These are phyloP conservation scores for Budorcas taxicolor DNA, from an alignment of 2,113 vertebrate genomes.

Conservation along the genomic window DNA sequence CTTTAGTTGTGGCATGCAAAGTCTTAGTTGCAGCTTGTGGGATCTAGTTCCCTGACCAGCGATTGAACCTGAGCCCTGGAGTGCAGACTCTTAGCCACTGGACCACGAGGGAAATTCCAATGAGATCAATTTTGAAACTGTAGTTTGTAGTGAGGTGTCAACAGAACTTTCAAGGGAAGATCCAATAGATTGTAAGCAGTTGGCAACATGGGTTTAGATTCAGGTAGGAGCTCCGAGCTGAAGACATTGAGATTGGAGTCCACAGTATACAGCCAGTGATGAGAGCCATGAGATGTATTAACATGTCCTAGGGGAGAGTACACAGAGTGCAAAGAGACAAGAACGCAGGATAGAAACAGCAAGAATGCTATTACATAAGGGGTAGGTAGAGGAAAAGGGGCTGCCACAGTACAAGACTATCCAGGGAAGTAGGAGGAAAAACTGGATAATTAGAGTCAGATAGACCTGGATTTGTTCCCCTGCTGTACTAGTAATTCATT, in stretches of 20 bases:
- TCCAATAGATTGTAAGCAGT: neutral
- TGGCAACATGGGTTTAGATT: neutral
- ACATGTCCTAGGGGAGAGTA: neutral
- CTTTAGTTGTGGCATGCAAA: neutral
- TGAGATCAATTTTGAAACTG: neutral
- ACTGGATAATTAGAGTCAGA: neutral
- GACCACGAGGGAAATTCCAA: neutral
- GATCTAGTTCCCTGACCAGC: neutral
- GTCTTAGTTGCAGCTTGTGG: neutral
- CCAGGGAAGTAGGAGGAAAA: neutral
- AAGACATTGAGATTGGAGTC: neutral
- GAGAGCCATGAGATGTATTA: neutral
- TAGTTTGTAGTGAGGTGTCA: neutral
- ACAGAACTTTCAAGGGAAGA: neutral
- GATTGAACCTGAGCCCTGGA: neutral
- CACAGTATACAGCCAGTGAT: neutral
- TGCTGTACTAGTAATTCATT: neutral
- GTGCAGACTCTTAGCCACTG: neutral
- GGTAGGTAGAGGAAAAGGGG: neutral
- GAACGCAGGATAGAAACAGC: neutral
- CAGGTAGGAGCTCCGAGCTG: neutral
- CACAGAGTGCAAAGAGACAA: neutral
- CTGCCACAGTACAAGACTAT: neutral
- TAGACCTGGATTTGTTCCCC: neutral
- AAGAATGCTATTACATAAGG: neutral